A percentile compares a stretch with the other conserved stretches of the same genome.
phyloP scores from a whole-genome alignment of 2,888 invertebrate species.

The Synergus japonicus region DNA sequence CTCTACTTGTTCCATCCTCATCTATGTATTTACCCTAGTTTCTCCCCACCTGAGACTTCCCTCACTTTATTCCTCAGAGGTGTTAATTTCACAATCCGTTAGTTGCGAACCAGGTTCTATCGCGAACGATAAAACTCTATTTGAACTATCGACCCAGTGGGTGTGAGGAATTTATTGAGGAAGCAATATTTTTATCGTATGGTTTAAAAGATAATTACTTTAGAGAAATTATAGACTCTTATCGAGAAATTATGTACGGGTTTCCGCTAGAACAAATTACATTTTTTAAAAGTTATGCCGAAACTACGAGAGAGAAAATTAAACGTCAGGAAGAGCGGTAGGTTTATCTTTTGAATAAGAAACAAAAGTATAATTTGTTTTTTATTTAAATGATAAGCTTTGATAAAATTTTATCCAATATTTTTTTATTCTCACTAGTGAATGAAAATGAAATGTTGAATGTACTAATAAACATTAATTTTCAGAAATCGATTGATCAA shows the following conservation, averaged over 20 bases:
- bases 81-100: slow-evolving; percentile 42
- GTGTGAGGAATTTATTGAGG: neutral
- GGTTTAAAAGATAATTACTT: neutral
- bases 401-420: too few species aligned
- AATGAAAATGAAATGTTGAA: too few species aligned
- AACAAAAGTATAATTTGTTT: neutral
- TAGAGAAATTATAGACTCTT: neutral
- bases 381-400: neutral
- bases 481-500: slow-evolving; percentile 65
- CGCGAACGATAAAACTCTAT: slow-evolving; percentile 12
- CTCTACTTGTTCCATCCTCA: slow-evolving; percentile 51
- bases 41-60: slow-evolving; percentile 48
- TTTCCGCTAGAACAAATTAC: slow-evolving; percentile 63
- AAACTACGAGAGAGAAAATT: slow-evolving; percentile 57
- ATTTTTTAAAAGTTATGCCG: slow-evolving; percentile 65
- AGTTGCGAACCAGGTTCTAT: slow-evolving; percentile 26
- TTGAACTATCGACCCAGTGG: neutral
- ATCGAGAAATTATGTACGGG: slow-evolving; percentile 54
- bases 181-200: neutral
- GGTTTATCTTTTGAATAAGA: neutral
- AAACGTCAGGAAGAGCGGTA: slow-evolving; percentile 65
- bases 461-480: neutral
- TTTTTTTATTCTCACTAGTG: too few species aligned
- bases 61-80: slow-evolving; percentile 25
- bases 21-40: slow-evolving; percentile 51